Evolutionary conservation across 1,140 invertebrate genomes (phyloP).

Genomic region (Sogatella furcifera): DNA sequence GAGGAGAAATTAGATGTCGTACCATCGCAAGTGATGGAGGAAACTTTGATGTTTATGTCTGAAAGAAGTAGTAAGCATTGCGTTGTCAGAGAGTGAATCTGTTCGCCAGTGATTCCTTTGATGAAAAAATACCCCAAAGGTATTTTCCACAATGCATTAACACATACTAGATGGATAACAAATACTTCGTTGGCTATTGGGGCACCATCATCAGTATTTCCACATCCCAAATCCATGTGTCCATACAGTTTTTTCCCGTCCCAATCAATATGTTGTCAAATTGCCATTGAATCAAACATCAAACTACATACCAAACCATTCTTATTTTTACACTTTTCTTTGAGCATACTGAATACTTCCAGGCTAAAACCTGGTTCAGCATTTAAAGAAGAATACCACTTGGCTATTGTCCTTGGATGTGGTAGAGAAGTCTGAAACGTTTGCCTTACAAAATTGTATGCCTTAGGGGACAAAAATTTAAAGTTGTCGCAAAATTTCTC

Average conservation of each 20-base stretch:
- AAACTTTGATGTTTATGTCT: neutral
- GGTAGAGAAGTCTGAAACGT: no score
- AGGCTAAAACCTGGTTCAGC: no score
- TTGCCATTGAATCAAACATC: conserved; percentile 17
- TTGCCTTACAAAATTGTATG: no score
- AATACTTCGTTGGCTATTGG: conserved; percentile 28
- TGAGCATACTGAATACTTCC: neutral
- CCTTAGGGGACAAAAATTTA: no score
- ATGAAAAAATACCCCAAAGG: conserved; percentile 30
- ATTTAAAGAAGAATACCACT: no score
- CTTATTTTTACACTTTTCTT: conserved; percentile 10
- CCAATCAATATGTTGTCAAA: conserved; percentile 21
- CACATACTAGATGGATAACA: conserved; percentile 26
- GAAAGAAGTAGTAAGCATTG: conserved; percentile 18
- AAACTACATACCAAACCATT: conserved; percentile 17
- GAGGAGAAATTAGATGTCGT: conserved; percentile 9
- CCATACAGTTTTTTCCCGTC: conserved; percentile 12
- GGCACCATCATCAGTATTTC: conserved; percentile 18
- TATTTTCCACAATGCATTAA: conserved; percentile 29
- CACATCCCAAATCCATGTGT: no score
- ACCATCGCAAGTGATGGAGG: conserved; percentile 13
- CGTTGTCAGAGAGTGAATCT: neutral
- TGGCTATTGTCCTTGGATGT: no score
- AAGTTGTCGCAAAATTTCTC: no score
- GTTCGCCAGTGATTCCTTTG: conserved; percentile 17